Evolutionary conservation across 2,888 invertebrate genomes (phyloP).

Genomic region (Psylliodes chrysocephalus): DNA sequence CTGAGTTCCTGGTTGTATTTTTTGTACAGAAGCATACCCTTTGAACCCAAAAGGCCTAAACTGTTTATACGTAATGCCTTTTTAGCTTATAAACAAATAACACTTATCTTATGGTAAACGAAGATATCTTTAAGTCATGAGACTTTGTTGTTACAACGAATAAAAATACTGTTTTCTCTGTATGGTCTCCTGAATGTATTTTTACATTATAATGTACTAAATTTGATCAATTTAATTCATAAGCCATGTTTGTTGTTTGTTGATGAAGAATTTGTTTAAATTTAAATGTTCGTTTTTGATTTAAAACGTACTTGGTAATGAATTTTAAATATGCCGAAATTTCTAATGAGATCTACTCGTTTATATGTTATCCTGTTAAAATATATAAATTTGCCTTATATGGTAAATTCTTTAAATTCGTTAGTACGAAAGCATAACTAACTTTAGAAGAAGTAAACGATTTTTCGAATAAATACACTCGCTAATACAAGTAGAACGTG

Average conservation of each 20-base stretch:
- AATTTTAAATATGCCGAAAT: too few relatives aligned
- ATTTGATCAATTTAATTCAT: neutral
- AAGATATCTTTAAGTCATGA: neutral
- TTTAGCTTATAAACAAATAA: neutral
- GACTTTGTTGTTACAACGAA: neutral
- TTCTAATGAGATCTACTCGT: neutral
- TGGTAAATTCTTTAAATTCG: neutral
- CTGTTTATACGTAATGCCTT: neutral
- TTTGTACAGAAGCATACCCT: constrained; percentile 22
- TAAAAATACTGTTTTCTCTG: neutral
- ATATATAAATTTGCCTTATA: constrained; percentile 24
- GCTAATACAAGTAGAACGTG: too few relatives aligned
- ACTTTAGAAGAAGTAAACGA: too few relatives aligned
- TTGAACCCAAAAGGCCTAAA: constrained; percentile 20
- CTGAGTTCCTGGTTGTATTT: constrained; percentile 14
- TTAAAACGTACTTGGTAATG: too few relatives aligned
- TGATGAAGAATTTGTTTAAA: too few relatives aligned
- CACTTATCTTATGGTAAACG: neutral
- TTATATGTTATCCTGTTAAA: constrained; percentile 12
- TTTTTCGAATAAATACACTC: too few relatives aligned
- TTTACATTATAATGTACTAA: constrained; percentile 9
- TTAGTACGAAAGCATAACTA: too few relatives aligned
- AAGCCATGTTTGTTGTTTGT: too few relatives aligned
- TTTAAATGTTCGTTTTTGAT: too few relatives aligned
- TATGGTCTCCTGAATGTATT: constrained; percentile 7